phyloP scores from a whole-genome alignment of 1,140 invertebrate species.

The Drosophila parvula region DNA sequence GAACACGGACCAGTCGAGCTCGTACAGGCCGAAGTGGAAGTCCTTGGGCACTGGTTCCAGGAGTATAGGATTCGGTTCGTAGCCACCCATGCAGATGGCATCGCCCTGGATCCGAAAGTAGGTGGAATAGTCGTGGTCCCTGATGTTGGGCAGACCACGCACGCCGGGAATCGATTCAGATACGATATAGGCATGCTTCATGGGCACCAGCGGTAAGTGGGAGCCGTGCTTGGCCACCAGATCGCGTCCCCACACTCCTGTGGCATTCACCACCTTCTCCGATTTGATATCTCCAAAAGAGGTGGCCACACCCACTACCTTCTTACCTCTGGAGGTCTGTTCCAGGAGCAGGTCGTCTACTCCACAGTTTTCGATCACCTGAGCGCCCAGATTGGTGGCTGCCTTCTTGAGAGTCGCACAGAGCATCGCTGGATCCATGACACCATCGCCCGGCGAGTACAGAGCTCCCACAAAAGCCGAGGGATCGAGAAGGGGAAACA shows the following conservation, averaged over 20 bases:
- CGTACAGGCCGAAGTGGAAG: slow-evolving; percentile 92
- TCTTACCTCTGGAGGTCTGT: slow-evolving; percentile 84
- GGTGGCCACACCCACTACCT: slow-evolving; percentile 91
- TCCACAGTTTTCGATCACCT: slow-evolving; percentile 90
- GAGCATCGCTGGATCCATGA: slow-evolving; percentile 92
- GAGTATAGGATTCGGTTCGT: slow-evolving; percentile 93
- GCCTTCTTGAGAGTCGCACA: slow-evolving; percentile 90
- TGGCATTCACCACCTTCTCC: slow-evolving; percentile 88
- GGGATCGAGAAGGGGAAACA: slow-evolving; percentile 92
- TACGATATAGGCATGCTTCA: slow-evolving; percentile 95
- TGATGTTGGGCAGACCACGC: slow-evolving; percentile 90
- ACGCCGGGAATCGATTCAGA: slow-evolving; percentile 90
- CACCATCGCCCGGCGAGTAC: slow-evolving; percentile 92
- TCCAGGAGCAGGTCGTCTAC: slow-evolving; percentile 88
- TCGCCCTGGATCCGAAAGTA: slow-evolving; percentile 94
- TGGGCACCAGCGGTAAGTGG: slow-evolving; percentile 90
- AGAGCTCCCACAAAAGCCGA: slow-evolving; percentile 90
- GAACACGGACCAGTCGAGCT: slow-evolving; percentile 94
- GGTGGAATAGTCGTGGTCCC: slow-evolving; percentile 93
- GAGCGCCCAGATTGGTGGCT: slow-evolving; percentile 88
- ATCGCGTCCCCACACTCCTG: slow-evolving; percentile 91
- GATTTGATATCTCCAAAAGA: slow-evolving; percentile 87
- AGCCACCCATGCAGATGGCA: slow-evolving; percentile 92
- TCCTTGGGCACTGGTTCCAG: slow-evolving; percentile 91
- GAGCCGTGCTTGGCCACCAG: slow-evolving; percentile 89